A percentile compares a stretch with the other conserved stretches of the same genome.
These are phyloP conservation scores for Eristalis intricaria DNA, from an alignment of 2,888 invertebrate genomes.

Conservation along the genomic window DNA sequence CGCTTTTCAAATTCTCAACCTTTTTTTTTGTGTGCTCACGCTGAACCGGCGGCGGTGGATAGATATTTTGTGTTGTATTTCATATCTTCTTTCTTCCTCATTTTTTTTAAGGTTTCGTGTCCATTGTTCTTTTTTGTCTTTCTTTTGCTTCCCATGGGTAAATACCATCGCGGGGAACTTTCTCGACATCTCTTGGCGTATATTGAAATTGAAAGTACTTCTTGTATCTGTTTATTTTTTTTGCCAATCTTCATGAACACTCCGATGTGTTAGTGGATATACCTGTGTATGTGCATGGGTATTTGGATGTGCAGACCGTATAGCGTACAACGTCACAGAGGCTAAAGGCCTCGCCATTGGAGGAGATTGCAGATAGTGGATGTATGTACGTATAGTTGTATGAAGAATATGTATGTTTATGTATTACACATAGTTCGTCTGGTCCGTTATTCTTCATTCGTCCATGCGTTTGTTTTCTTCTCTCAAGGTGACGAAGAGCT, in stretches of 20 bases:
- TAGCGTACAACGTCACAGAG: constrained; percentile 39
- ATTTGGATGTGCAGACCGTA: background rate
- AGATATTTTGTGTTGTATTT: constrained; percentile 38
- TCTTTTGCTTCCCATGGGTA: constrained; percentile 66
- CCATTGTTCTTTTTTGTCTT: constrained; percentile 65
- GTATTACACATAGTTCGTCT: constrained; percentile 8
- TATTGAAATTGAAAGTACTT: constrained; percentile 69
- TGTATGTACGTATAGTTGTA: background rate
- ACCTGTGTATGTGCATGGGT: background rate
- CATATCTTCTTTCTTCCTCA: constrained; percentile 62
- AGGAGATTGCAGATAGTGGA: constrained; percentile 44
- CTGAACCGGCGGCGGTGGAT: constrained; percentile 6
- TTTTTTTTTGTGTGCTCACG: constrained; percentile 41
- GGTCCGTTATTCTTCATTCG: constrained; percentile 53
- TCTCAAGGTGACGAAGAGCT: constrained; percentile 62
- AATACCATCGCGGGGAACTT: constrained; percentile 69
- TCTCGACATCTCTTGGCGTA: constrained; percentile 62
- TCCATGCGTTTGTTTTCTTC: constrained; percentile 64
- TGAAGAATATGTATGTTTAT: background rate
- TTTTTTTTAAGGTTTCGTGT: constrained; percentile 51
- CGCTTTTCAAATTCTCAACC: constrained; percentile 15
- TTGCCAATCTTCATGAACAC: constrained; percentile 42
- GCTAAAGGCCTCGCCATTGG: constrained; percentile 59
- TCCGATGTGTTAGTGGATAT: constrained; percentile 9
- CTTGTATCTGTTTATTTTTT: constrained; percentile 50